Evolutionary conservation across 1,140 invertebrate species (phyloP).

Genomic region (Drosophila parvula): DNA sequence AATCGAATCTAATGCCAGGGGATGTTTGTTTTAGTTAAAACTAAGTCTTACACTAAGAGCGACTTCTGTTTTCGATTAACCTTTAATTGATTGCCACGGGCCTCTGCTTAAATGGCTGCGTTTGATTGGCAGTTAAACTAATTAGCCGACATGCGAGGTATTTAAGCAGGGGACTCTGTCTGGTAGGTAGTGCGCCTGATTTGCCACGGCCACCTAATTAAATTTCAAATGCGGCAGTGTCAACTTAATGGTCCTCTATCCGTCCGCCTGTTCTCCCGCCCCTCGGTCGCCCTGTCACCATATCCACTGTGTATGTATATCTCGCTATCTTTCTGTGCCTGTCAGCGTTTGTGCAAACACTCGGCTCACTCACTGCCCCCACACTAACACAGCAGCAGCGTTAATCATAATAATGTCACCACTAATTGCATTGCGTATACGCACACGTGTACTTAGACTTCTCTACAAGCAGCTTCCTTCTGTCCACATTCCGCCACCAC

Average conservation of each 20-base stretch:
- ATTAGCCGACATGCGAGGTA: conserved; percentile 12
- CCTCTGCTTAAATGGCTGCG: conserved; percentile 7
- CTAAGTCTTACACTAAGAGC: conserved; percentile 23
- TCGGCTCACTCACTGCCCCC: conserved; percentile 17
- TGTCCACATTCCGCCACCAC: conserved; percentile 6
- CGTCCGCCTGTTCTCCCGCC: not conserved
- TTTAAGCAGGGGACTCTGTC: conserved; percentile 12
- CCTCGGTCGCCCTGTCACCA: not conserved
- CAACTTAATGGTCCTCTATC: conserved; percentile 55
- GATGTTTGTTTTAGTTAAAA: not conserved
- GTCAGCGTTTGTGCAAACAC: conserved; percentile 53
- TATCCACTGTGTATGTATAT: conserved; percentile 1
- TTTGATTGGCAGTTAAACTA: conserved; percentile 47
- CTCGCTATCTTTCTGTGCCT: conserved; percentile 27
- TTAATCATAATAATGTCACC: conserved; percentile 80
- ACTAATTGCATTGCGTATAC: conserved; percentile 80
- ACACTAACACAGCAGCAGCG: conserved; percentile 38
- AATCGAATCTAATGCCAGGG: not conserved
- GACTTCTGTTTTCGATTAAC: conserved; percentile 41
- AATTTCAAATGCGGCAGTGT: conserved; percentile 66
- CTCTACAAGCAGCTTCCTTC: conserved; percentile 31
- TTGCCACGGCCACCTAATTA: conserved; percentile 65
- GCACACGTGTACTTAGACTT: conserved; percentile 70
- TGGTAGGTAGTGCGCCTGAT: conserved; percentile 31
- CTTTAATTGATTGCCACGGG: conserved; percentile 45